Percentiles rank a stretch among this genome's conserved stretches.
Evolutionary conservation across 1,140 invertebrate genomes (phyloP).

Genomic region (Elysia chlorotica): DNA sequence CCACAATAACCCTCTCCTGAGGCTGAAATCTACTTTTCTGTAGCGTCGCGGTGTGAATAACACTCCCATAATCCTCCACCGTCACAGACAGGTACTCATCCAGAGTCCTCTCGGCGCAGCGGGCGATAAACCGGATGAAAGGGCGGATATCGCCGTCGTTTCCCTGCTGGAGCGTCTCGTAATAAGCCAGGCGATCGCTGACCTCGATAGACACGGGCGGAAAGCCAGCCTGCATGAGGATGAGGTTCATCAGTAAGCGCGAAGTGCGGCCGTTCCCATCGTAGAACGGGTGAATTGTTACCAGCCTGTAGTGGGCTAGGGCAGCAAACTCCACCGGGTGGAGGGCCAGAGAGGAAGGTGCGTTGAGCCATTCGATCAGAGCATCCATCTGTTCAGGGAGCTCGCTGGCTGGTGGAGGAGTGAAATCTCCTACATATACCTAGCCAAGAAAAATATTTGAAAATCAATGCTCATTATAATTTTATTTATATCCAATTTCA

Average conservation of each 20-base stretch:
- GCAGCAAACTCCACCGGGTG: conserved; percentile 79
- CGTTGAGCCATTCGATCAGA: conserved; percentile 87
- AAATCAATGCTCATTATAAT: no score
- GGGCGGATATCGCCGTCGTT: conserved; percentile 75
- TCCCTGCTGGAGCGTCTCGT: conserved; percentile 84
- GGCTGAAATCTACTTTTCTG: background rate
- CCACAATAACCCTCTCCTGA: background rate
- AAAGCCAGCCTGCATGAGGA: conserved; percentile 97
- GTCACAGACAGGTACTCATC: conserved; percentile 73
- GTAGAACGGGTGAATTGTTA: conserved; percentile 82
- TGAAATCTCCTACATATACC: conserved; percentile 79
- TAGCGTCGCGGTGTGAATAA: background rate
- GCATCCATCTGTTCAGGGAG: conserved; percentile 83
- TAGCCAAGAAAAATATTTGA: no score
- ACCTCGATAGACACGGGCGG: conserved; percentile 95
- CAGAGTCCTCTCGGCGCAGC: conserved; percentile 91
- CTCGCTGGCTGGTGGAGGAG: conserved; percentile 82
- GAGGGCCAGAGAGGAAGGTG: conserved; percentile 78
- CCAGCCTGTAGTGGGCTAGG: conserved; percentile 94
- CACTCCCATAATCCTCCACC: background rate
- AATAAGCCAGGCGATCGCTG: conserved; percentile 78
- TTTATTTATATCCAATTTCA: no score
- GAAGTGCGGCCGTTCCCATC: conserved; percentile 93
- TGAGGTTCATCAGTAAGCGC: conserved; percentile 92
- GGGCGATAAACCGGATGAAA: conserved; percentile 93